phyloP scores from a whole-genome alignment of 2,797 vertebrate genomes.

The Diplodus puntazzo region DNA sequence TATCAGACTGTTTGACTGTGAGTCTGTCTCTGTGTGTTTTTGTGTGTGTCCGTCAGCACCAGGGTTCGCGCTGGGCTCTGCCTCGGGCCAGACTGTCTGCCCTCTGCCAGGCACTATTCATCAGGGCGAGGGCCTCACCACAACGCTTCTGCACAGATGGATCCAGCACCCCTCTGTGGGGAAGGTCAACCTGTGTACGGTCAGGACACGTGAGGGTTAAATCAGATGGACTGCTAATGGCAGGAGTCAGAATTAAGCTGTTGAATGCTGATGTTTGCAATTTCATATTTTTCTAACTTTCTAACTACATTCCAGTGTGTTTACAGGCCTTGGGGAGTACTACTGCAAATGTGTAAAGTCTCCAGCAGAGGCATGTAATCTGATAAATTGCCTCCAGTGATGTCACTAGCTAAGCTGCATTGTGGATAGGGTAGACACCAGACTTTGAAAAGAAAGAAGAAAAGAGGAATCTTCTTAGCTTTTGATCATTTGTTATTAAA shows the following conservation, averaged over 20 bases:
- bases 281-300: too few relatives aligned
- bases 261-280: not conserved
- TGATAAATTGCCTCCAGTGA: too few relatives aligned
- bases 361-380: too few relatives aligned
- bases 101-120: slow-evolving; percentile 94
- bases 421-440: too few relatives aligned
- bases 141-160: slow-evolving; percentile 89
- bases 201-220: not conserved
- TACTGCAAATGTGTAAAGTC: too few relatives aligned
- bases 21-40: not conserved
- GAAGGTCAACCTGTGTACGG: slow-evolving; percentile 88
- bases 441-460: too few relatives aligned
- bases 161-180: slow-evolving; percentile 86
- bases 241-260: not conserved
- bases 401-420: too few relatives aligned
- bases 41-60: slow-evolving; percentile 88
- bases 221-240: not conserved
- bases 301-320: too few relatives aligned
- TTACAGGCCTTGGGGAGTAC: too few relatives aligned
- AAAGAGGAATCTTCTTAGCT: too few relatives aligned
- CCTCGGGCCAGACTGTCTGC: slow-evolving; percentile 96
- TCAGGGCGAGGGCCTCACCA: slow-evolving; percentile 91
- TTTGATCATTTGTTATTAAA: too few relatives aligned
- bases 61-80: slow-evolving; percentile 93
- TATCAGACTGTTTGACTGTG: not conserved